phyloP scores from a whole-genome alignment of 2,113 vertebrate genomes.

The Procapra przewalskii region DNA sequence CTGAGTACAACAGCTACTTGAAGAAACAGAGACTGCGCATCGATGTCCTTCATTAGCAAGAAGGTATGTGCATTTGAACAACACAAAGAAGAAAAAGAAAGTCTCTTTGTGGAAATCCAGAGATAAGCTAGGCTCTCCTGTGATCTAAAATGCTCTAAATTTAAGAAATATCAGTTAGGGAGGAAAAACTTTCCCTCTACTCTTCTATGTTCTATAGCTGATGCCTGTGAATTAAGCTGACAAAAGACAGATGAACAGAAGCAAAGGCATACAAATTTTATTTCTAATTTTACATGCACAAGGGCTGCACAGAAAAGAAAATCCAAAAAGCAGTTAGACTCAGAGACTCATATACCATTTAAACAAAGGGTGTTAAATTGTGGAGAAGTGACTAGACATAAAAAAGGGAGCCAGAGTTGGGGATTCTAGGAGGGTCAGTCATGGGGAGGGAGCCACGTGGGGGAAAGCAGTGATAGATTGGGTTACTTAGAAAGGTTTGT shows the following conservation, averaged over 20 bases:
- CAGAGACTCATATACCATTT: background rate
- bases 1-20: background rate
- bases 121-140: background rate
- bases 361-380: background rate
- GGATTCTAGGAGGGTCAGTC: background rate
- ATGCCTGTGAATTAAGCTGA: background rate
- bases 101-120: background rate
- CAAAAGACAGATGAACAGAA: background rate
- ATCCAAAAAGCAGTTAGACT: background rate
- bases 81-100: background rate
- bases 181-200: background rate
- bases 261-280: background rate
- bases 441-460: accelerated
- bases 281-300: background rate
- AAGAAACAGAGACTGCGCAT: background rate
- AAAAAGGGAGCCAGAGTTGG: background rate
- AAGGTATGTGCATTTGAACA: background rate
- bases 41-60: background rate
- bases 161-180: background rate
- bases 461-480: accelerated
- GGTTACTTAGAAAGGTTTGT: background rate
- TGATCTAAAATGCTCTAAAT: background rate
- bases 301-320: background rate
- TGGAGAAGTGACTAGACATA: background rate
- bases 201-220: background rate